Base-by-base conservation (phyloP, 2,797 vertebrate genomes). In the Alectoris magna region DNA sequence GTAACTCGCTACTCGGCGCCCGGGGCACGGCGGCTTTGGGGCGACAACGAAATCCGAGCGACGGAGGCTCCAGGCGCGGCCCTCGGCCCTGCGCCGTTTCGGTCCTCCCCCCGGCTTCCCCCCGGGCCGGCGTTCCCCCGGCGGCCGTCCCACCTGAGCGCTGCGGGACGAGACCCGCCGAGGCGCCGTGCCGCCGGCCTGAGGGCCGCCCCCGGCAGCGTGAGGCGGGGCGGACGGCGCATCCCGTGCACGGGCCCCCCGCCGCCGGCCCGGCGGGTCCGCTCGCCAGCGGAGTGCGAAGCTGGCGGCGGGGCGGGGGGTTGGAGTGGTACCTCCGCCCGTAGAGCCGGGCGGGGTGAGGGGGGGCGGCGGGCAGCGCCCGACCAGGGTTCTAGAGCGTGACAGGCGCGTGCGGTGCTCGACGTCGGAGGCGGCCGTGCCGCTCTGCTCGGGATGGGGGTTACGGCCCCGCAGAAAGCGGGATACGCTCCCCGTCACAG, bases 41-140 rank as follows among this genome's bases (percentile, higher is more conserved):
- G 13, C 18, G 68, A 88, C 87, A 96, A 96, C 94, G 95, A 96
- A 94, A 94, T 93, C 31, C 0, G 4, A 4, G 29, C 4, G 6
- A 10, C 2, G 68, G n/a, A 16, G 68, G 22, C 29, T 87, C 59
- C 26, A 6, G 69, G 87, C 17, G 46, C 49, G 4, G 31, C 10
- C 14, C 17, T 72, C 5, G 4, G 34, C 15, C 68, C 34, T 10
- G 6, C 41, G 66, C 29, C 46, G 8, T 21, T 21, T 18, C 23
- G 17, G 44, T n/a, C 14, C 6, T 8, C 3, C 17, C 43, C 14
- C 34, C 12, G 36, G 60, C 74, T 13, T 73, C 60, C 71, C 55
- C 60, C 48, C 7, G 73, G 86, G 41, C 38, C 14, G 67, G 19
- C 22, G 39, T 63, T 83, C 2, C 10, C 56, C n/a, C 62, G 22